Evolutionary conservation across 2,113 vertebrate genomes (phyloP).

Genomic region (Engraulis encrasicolus): DNA sequence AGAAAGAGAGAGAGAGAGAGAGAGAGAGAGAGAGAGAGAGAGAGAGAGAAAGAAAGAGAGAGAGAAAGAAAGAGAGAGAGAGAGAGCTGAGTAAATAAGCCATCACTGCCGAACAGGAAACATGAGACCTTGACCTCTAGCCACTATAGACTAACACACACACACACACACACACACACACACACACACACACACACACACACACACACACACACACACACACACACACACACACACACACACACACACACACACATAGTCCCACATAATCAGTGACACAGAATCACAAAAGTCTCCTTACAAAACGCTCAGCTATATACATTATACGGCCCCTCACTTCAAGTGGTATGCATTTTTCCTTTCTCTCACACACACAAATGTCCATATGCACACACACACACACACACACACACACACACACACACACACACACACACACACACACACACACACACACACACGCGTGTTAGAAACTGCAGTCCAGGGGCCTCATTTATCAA

Average conservation of each 20-base stretch:
- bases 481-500: too few relatives aligned
- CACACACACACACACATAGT: background rate
- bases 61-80: background rate
- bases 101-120: constrained; percentile 39
- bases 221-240: background rate
- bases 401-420: background rate
- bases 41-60: background rate
- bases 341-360: too few relatives aligned
- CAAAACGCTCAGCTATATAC: too few relatives aligned
- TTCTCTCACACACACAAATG: background rate
- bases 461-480: too few relatives aligned
- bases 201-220: background rate
- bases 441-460: background rate
- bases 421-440: background rate
- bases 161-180: background rate
- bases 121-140: constrained; percentile 40
- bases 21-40: too few relatives aligned
- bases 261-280: too few relatives aligned
- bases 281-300: too few relatives aligned
- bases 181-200: background rate
- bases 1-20: too few relatives aligned
- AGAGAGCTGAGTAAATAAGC: constrained; percentile 40
- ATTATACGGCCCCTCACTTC: too few relatives aligned
- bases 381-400: background rate
- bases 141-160: background rate